Evolutionary conservation across 2,888 invertebrate species (phyloP).

Genomic region (Acanthacorydalis orientalis): DNA sequence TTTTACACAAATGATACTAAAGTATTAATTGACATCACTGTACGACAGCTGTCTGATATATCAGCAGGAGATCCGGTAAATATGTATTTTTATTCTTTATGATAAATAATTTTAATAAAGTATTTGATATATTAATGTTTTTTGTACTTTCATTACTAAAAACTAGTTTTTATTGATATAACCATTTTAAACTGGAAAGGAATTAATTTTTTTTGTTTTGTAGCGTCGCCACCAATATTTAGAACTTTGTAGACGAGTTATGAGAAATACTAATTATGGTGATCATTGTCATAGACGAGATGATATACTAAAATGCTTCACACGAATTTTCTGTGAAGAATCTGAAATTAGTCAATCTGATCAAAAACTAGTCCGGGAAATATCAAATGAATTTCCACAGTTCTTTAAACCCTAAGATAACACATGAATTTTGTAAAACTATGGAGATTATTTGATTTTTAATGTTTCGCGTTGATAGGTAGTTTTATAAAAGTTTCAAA

Average conservation of each 20-base stretch:
- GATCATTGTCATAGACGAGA: conserved; percentile 66
- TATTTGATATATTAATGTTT: no score
- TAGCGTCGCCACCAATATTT: conserved; percentile 60
- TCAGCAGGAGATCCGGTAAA: conserved; percentile 69
- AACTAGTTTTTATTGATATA: background rate
- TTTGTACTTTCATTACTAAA: no score
- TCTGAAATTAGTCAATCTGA: conserved; percentile 54
- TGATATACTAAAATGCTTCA: conserved; percentile 70
- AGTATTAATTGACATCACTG: conserved; percentile 84
- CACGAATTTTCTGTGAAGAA: conserved; percentile 74
- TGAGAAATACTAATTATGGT: conserved; percentile 65
- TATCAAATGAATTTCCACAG: conserved; percentile 72
- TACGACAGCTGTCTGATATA: conserved; percentile 77
- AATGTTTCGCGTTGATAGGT: no score
- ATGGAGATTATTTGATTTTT: no score
- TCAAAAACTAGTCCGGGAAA: conserved; percentile 61
- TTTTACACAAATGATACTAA: conserved; percentile 92
- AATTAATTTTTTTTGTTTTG: background rate
- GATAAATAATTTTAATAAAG: no score
- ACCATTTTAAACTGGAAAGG: no score
- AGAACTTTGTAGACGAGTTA: conserved; percentile 59
- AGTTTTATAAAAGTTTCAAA: no score
- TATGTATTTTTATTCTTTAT: no score
- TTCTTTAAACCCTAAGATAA: conserved; percentile 38
- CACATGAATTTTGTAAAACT: conserved; percentile 16